Evolutionary conservation across 2,797 vertebrate species (phyloP), one percentile per base, ranked within the genome.

Genomic region (Melanogrammus aeglefinus): DNA sequence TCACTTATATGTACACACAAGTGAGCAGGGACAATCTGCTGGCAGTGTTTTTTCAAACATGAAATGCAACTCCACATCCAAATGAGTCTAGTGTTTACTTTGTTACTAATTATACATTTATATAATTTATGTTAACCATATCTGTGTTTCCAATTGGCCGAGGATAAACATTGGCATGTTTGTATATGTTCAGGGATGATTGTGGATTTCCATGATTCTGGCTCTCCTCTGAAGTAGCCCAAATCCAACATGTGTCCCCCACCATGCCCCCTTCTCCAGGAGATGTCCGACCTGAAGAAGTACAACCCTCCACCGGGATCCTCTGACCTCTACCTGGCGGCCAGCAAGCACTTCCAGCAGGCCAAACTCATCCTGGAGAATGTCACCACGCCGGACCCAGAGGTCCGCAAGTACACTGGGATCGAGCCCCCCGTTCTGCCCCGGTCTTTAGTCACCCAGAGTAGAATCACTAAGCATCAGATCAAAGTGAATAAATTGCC

Each of bases 221-320:
- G 69, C 69, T 71, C 33, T 35, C 12, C 31, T 72, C 33, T 63
- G 57, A 69, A 27, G 24, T 69, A 12, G 63, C 63, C 63, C 72
- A 9, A 36, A 38, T 21, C 36, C 18, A 3, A 73, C 72, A 24
- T 7, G 10, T 4, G 9, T 69, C 63, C 14, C n/a, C 72, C 21
- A 14, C 27, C 72, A 8, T 9, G 21, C 1, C 16, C 8, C 18
- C 72, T 21, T 16, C 47, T 76, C 2, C 79, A 99, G 98, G 98
- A 99, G 91, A 99, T 99, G 98, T 99, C 98, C 29, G 97, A 99
- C 89, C 93, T 99, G 88, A 99, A 97, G 92, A 99, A 99, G 90
- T 99, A 99, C 78, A 99, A 94, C 81, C 98, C 98, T 83, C 97
- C 97, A 12, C 98, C 97, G 63, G 96, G 97, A 81, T 97, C 98